Evolutionary conservation across 2,888 invertebrate genomes (phyloP).

Genomic region (Polyploca ridens): DNA sequence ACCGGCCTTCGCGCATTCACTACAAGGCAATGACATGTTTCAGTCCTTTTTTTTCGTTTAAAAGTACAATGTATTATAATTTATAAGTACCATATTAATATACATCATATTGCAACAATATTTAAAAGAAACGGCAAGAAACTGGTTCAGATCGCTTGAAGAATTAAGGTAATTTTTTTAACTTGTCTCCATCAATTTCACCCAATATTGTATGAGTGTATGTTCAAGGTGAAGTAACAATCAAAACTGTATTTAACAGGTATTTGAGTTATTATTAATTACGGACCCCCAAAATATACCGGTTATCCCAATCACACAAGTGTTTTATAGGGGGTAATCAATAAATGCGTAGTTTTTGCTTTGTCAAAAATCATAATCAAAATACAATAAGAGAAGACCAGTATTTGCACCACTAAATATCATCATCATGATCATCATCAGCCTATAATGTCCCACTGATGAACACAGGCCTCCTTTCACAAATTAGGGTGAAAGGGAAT

Average conservation of each 20-base stretch:
- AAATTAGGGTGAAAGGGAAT: too few relatives aligned
- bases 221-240: not conserved
- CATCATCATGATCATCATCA: too few relatives aligned
- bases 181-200: constrained; percentile 4
- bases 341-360: too few relatives aligned
- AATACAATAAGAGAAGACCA: too few relatives aligned
- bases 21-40: constrained; percentile 12
- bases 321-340: too few relatives aligned
- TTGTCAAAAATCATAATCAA: too few relatives aligned
- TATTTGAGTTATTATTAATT: not conserved
- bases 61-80: constrained; percentile 24
- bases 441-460: too few relatives aligned
- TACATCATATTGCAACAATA: constrained; percentile 39
- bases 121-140: constrained; percentile 32
- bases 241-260: not conserved
- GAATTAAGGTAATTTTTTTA: not conserved
- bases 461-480: too few relatives aligned
- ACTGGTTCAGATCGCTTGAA: constrained; percentile 25
- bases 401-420: too few relatives aligned
- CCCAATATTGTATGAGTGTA: not conserved
- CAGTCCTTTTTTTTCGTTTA: constrained; percentile 11
- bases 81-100: constrained; percentile 37
- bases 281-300: too few relatives aligned
- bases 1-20: constrained; percentile 37
- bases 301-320: too few relatives aligned